Evolutionary conservation across 2,113 vertebrate genomes (phyloP).

Genomic region (Paralichthys olivaceus): DNA sequence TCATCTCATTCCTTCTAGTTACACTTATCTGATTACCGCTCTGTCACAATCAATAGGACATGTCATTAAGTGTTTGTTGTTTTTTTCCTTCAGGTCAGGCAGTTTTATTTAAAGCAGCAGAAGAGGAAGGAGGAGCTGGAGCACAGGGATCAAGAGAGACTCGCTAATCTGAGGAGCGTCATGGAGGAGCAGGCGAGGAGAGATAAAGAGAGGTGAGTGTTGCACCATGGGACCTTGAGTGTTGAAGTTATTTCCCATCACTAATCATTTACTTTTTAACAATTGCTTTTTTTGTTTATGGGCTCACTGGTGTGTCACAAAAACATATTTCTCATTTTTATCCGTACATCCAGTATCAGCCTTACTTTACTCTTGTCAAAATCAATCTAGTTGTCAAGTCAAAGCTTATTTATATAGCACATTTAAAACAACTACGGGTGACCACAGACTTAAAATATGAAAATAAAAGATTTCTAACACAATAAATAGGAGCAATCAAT

Average conservation of each 20-base stretch:
- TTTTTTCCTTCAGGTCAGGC: slow-evolving; percentile 83
- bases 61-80: slow-evolving; percentile 4
- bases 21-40: slow-evolving; percentile 66
- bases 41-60: slow-evolving; percentile 75
- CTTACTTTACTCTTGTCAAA: background rate
- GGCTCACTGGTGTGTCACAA: background rate
- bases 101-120: slow-evolving; percentile 87
- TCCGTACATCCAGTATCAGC: background rate
- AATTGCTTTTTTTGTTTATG: background rate
- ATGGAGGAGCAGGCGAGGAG: slow-evolving; percentile 88
- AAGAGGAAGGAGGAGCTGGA: slow-evolving; percentile 84
- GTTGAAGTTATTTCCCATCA: background rate
- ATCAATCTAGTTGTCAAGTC: no score
- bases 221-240: slow-evolving; percentile 14
- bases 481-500: no score
- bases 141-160: slow-evolving; percentile 81
- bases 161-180: slow-evolving; percentile 85
- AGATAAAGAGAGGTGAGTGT: slow-evolving; percentile 89
- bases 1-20: slow-evolving; percentile 75
- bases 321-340: background rate
- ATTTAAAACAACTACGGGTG: no score
- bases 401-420: no score
- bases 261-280: background rate
- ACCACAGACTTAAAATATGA: no score
- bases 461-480: no score